Percentiles rank a stretch among this genome's conserved stretches.
phyloP scores from a whole-genome alignment of 2,888 invertebrate genomes.

The Dendrolimus houi region DNA sequence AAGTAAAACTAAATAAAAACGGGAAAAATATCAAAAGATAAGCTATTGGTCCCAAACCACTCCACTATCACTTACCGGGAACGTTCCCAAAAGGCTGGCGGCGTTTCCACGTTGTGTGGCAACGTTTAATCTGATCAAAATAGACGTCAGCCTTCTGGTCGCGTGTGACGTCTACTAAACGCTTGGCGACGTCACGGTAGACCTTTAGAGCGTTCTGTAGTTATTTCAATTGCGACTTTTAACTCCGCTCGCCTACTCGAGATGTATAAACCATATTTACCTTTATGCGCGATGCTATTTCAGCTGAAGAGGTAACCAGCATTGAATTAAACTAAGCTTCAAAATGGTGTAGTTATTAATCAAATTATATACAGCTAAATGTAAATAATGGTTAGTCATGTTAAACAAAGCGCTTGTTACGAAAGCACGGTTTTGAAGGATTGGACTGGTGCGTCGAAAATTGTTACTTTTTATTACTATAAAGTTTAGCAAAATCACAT shows the following conservation, averaged over 20 bases:
- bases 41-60: no score
- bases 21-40: no score
- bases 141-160: no score
- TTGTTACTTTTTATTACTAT: background rate
- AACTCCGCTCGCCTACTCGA: background rate
- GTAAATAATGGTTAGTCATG: background rate
- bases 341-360: background rate
- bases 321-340: background rate
- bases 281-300: background rate
- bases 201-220: no score
- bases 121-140: no score
- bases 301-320: background rate
- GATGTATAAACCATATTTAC: background rate
- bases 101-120: no score
- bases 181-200: no score
- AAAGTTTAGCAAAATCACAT: no score
- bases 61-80: no score
- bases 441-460: background rate
- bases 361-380: background rate
- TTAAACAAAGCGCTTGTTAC: background rate
- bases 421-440: background rate
- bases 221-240: background rate
- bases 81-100: no score
- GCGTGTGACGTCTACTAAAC: no score
- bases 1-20: no score